Percentiles rank a stretch among this genome's conserved stretches.
Conservation (phyloP, 2,888 invertebrate genomes). For the Volucella inflata region DNA sequence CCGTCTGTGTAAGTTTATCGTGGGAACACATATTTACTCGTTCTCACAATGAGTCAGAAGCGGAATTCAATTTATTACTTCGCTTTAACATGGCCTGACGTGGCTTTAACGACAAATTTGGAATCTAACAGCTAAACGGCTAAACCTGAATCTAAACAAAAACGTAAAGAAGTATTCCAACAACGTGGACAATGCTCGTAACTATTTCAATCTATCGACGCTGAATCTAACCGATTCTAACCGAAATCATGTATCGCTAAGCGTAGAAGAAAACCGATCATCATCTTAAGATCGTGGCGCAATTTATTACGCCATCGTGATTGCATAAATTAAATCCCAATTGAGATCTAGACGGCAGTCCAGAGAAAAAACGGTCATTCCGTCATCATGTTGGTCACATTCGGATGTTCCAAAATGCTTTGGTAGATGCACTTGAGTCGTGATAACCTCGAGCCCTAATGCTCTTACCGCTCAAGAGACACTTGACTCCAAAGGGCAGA, state of each 20-base stretch:
- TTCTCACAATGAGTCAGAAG: not conserved
- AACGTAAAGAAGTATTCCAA: slow-evolving; percentile 16
- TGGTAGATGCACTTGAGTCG: slow-evolving; percentile 34
- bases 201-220: not conserved
- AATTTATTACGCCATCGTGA: slow-evolving; percentile 62
- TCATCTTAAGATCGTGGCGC: slow-evolving; percentile 39
- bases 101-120: slow-evolving; percentile 12
- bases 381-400: slow-evolving; percentile 37
- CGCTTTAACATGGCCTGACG: slow-evolving; percentile 12
- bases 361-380: slow-evolving; percentile 22
- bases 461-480: slow-evolving; percentile 17
- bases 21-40: no score
- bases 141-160: no score
- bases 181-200: not conserved
- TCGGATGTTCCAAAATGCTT: not conserved
- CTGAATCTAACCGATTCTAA: slow-evolving; percentile 1
- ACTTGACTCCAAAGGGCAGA: slow-evolving; percentile 44
- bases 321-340: slow-evolving; percentile 60
- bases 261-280: slow-evolving; percentile 43
- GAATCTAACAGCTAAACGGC: not conserved
- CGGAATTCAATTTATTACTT: slow-evolving; percentile 1
- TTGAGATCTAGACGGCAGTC: slow-evolving; percentile 30
- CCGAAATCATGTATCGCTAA: slow-evolving; percentile 35
- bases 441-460: slow-evolving; percentile 26
- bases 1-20: no score